Conservation (phyloP, 2,888 invertebrate species). For the Anthophora plumipes region DNA sequence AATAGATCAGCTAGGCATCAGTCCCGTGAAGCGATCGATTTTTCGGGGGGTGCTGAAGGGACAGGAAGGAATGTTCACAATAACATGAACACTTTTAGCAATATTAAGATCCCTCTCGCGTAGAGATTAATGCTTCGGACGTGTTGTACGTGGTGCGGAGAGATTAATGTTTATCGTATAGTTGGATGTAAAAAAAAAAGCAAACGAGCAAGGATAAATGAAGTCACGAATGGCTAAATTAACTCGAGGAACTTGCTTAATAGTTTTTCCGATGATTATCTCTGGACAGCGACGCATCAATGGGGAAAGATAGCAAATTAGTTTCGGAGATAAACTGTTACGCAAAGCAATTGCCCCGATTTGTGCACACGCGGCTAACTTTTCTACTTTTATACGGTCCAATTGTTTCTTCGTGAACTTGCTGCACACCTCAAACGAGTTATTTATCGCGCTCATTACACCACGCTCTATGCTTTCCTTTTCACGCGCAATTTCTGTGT, state of each 20-base stretch:
- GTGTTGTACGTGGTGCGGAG: not conserved
- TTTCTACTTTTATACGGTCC: constrained; percentile 26
- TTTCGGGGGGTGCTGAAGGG: too few relatives aligned
- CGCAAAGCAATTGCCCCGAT: constrained; percentile 40
- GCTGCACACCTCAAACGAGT: constrained; percentile 18
- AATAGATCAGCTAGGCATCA: not conserved
- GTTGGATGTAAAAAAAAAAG: not conserved
- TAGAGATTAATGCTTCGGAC: constrained; percentile 2
- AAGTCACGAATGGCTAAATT: constrained; percentile 46
- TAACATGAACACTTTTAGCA: not conserved
- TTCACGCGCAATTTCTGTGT: constrained; percentile 6
- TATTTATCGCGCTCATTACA: constrained; percentile 33
- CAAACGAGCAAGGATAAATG: constrained; percentile 31
- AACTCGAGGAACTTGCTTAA: constrained; percentile 48
- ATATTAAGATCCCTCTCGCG: not conserved
- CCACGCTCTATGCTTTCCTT: constrained; percentile 23
- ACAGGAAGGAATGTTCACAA: too few relatives aligned
- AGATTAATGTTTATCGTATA: constrained; percentile 21
- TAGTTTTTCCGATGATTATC: constrained; percentile 58
- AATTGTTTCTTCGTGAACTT: constrained; percentile 35
- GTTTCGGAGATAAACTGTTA: constrained; percentile 57
- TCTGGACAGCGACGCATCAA: constrained; percentile 30
- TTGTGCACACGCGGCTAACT: constrained; percentile 17
- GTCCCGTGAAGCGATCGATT: not conserved
- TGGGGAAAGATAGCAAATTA: constrained; percentile 49